A percentile compares a stretch with the other conserved stretches of the same genome.
Evolutionary conservation across 1,140 invertebrate species (phyloP).

Genomic region (Phymastichus coffea): DNA sequence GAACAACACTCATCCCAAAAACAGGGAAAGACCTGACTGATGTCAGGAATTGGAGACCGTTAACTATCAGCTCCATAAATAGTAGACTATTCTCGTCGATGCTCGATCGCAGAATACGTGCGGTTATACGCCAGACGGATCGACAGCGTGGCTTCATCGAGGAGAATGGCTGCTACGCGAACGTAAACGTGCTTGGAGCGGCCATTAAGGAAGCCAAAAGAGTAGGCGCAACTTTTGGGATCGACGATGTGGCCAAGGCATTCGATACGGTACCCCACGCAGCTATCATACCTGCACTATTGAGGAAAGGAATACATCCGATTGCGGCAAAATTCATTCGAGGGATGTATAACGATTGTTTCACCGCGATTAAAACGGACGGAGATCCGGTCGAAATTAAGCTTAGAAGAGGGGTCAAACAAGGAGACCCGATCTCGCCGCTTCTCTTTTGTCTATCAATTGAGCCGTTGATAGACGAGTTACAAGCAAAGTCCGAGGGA

Average conservation of each 20-base stretch:
- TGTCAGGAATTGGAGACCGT: slow-evolving; percentile 33
- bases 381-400: neutral
- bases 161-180: too few species aligned
- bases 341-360: neutral
- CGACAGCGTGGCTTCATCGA: slow-evolving; percentile 34
- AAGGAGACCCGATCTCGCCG: slow-evolving; percentile 33
- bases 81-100: slow-evolving; percentile 21
- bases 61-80: slow-evolving; percentile 30
- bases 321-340: neutral
- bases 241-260: neutral
- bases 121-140: neutral
- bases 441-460: slow-evolving; percentile 27
- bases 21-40: slow-evolving; percentile 8
- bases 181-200: neutral
- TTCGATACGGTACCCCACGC: neutral
- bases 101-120: neutral
- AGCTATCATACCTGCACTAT: neutral
- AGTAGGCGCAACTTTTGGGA: neutral
- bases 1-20: too few species aligned
- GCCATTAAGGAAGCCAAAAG: neutral
- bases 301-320: neutral
- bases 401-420: slow-evolving; percentile 6
- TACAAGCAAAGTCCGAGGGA: slow-evolving; percentile 34
- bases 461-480: neutral
- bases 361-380: neutral